Evolutionary conservation across 2,797 vertebrate genomes (phyloP), one percentile per base, ranked within the genome.

Genomic region (Amblyopsis hoosieri): DNA sequence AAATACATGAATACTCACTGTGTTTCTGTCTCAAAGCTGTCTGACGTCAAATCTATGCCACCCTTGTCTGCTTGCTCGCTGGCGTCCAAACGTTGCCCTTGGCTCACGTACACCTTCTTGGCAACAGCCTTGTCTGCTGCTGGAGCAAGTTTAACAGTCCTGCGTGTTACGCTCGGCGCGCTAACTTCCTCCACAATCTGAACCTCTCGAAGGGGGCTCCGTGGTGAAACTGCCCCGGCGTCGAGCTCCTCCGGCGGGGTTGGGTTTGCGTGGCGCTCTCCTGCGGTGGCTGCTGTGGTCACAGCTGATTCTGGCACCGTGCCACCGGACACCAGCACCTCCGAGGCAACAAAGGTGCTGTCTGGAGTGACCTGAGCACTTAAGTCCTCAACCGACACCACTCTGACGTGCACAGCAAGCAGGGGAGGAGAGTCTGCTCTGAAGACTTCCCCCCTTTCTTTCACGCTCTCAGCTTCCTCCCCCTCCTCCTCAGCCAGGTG

Each of bases 91-190:
- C 75, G 80, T 2, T 63, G 23, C 53, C 87, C 77, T 0, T 79
- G 55, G 57, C 64, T 78, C 4, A 88, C 13, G 12, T 60, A 50
- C 54, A 84, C 89, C 52, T 74, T 87, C 33, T 85, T 83, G 42
- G 86, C 71, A 37, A 80, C 85, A 56, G 80, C 66, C 54, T 77
- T 91, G 63, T 78, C 63, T 8, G 86, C 87, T 0, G 82, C 75
- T 5, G 91, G 89, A 52, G 19, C 19, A 2, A 92, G 75, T 64
- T 84, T 92, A 37, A 90, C 85, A 19, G 92, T 92, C 76, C 67
- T 90, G 37, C 88, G 85, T 1, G 87, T 91, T 11, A 87, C 72
- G 2, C 64, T 62, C 10, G 14, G 3, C 11, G 31, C 33, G 33
- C 33, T 8, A 4, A 3, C 4, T 14, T 81, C 80, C 19, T 64